Evolutionary conservation across 2,113 vertebrate species (phyloP).

Genomic region (Ceyx cyanopectus): DNA sequence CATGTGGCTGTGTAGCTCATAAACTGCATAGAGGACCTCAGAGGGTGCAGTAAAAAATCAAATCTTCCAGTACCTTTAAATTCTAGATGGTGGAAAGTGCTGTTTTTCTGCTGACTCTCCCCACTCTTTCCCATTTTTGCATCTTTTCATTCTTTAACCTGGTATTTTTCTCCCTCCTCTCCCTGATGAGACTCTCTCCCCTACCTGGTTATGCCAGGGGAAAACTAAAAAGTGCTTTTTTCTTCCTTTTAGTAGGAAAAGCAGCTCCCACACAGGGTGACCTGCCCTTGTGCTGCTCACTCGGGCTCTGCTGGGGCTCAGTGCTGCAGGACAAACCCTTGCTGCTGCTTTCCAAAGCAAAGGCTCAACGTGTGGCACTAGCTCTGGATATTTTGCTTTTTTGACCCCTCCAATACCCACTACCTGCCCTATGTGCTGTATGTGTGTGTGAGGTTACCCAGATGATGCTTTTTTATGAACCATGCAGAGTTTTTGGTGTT

Average conservation of each 20-base stretch:
- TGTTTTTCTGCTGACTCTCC: not conserved
- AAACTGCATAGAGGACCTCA: fast-evolving
- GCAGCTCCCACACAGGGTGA: not conserved
- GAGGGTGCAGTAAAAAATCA: fast-evolving
- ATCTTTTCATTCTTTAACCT: not conserved
- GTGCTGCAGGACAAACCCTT: not conserved
- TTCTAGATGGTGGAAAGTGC: fast-evolving
- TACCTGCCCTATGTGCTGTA: fast-evolving
- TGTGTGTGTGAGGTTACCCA: not conserved
- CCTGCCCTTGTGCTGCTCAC: not conserved
- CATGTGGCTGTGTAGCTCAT: fast-evolving
- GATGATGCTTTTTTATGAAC: not conserved
- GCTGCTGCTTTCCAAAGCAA: not conserved
- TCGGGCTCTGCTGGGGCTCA: not conserved
- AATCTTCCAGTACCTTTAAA: not conserved
- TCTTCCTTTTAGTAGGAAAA: not conserved
- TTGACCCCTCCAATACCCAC: not conserved
- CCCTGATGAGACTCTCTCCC: not conserved
- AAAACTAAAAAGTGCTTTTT: not conserved
- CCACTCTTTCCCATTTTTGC: not conserved
- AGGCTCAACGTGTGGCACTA: fast-evolving
- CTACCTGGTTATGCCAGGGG: fast-evolving
- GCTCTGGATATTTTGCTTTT: not conserved
- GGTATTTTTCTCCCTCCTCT: fast-evolving
- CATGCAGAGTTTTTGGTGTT: too few species aligned